Base-by-base conservation (phyloP, 2,113 vertebrate genomes). In the Dasyornis broadbenti region DNA sequence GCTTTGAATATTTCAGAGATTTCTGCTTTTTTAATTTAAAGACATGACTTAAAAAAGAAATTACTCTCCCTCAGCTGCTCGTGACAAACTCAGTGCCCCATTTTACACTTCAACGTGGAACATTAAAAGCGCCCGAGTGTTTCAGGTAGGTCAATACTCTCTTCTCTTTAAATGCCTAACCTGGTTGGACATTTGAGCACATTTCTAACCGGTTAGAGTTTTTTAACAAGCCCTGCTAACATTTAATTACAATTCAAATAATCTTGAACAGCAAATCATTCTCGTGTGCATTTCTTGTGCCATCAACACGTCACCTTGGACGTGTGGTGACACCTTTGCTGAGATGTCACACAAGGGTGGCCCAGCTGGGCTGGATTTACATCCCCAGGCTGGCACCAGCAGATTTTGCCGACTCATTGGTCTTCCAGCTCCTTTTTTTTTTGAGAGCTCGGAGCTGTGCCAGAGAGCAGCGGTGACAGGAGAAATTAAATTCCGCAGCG, bases 281-380 rank as follows among this genome's bases (percentile, higher is more conserved):
- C n/a, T 53, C 45, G 7, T 15, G 33, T 14, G n/a, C 4, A 3
- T 70, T 65, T 21, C 20, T n/a, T 27, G n/a, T 54, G 31, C 40
- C 27, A 40, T 9, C 42, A 27, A 2, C 1, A 1, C 4, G 0
- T 53, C 50, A 19, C 56, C 4, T 27, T 24, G 30, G 42, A 11
- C 17, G 2, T 0, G 0, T 0, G 6, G 9, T 16, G 70, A 54
- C 12, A 13, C 13, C 19, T 53, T 4, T 3, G 7, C 40, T 11
- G 2, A 22, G 7, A 4, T 20, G 13, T 21, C 69, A 52, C 54
- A 4, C 8, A 10, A 59, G 35, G 39, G 17, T 19, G 9, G 7
- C 39, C 9, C 35, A 15, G 20, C 30, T 45, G 37, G 57, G 53
- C 4, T 24, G 16, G 40, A 49, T 81, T 90, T 42, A 11, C 35